Base-by-base conservation (phyloP, 2,113 vertebrate genomes). In the Trematocara stigmaticum region DNA sequence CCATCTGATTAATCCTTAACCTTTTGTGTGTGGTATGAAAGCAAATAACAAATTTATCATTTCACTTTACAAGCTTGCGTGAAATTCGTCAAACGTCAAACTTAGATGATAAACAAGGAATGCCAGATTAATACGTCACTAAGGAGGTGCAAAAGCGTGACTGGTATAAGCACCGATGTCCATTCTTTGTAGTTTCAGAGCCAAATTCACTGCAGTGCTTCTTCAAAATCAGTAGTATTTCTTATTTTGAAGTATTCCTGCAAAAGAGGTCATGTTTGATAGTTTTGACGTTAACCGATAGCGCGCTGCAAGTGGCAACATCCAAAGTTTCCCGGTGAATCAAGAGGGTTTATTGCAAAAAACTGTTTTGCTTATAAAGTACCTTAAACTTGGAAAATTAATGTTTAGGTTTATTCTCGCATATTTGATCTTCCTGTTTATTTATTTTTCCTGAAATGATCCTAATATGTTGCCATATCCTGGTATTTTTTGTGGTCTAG, bases 321-420 rank as follows among this genome's bases (percentile, higher is more conserved):
- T 47, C 66, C 40, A 16, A 26, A 23, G n/a, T 42, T 69, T 42
- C n/a, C 12, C 1, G 0, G 0, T 69, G n/a, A 69, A 69, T n/a
- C 5, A 42, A 6, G 4, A 38, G 3, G 4, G 35, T 69, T 66
- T 66, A 12, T 66, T 20, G 18, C 61, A 20, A 42, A 66, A 42
- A 69, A 0, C n/a, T 13, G 35, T 40, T 42, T 69, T 23, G 11
- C 4, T 38, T 47, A 71, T 71, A 10, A 71, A 71, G 20, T 26
- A 26, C 20, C 38, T 42, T 42, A 42, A 69, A 42, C 11, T 23
- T 40, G 12, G 1, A 66, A n/a, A 66, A 66, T 69, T 6, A 1
- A 71, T 71, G 5, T 15, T 26, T 31, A 31, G 31, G 31, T 31
- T 31, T 31, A 6, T 31, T 45, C 20, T 10, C 0, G 0, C 20